Evolutionary conservation across 2,797 vertebrate genomes (phyloP), one percentile per base, ranked within the genome.

Genomic region (Enteromius radiatus): DNA sequence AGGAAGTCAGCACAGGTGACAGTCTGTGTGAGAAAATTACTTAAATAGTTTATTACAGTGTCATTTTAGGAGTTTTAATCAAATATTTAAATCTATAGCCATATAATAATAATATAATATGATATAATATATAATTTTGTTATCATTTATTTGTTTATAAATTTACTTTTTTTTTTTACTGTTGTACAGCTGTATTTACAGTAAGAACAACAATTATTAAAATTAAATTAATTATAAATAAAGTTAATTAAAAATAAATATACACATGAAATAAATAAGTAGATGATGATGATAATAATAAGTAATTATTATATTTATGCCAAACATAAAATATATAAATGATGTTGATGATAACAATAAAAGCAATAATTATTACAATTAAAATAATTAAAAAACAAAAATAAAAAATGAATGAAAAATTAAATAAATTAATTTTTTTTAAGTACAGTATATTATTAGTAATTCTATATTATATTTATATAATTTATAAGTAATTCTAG

Each of bases 1-100:
- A 86, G 82, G 74, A 86, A 82, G 73, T 75, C 31, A 78, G 75
- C 14, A 47, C 78, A 78, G 79, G 63, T 82, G 78, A 74, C 38
- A 64, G 61, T 19, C 5, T 64, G 65, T 73, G 41, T 38, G 19
- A 74, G 76, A n/a, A 61, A 59, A 28, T 73, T 61, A 41, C 21
- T n/a, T 73, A 33, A 56, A 38, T 59, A 17, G 73, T 75, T 54
- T 15, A 38, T 74, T 54, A 54, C 31, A 74, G 19, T 4, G 33
- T 33, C 70, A 49, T n/a, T n/a, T n/a, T n/a, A n/a, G n/a, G n/a
- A n/a, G n/a, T 69, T 26, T 36, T 31, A 26, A 31, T 15, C 14
- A 15, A 15, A 61, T 61, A 61, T 61, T 61, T 15, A 0, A 15
- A 61, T 61, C 5, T 28, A 28, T 14, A 61, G 11, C 11, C 10